Evolutionary conservation across 2,888 invertebrate genomes (phyloP).

Genomic region (Lasiommata megera): DNA sequence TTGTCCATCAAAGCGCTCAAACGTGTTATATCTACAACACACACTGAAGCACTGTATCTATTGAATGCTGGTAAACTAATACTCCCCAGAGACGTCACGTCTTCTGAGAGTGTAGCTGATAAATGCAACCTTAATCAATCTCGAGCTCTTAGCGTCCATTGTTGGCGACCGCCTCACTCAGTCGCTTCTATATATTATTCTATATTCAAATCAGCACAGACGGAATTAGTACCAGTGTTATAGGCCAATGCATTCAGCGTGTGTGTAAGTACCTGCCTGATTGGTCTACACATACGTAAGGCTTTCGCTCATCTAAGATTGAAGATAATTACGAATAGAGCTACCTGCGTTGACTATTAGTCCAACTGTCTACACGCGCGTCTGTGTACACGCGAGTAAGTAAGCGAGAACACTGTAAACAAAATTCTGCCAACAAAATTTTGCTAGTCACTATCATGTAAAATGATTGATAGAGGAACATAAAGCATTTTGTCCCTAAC

Average conservation of each 20-base stretch:
- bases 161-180: background rate
- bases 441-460: no score
- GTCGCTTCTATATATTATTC: slow-evolving; percentile 6
- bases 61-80: slow-evolving; percentile 16
- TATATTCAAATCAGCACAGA: slow-evolving; percentile 10
- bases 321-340: background rate
- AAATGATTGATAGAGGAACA: no score
- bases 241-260: slow-evolving; percentile 1
- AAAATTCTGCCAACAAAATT: no score
- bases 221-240: slow-evolving; percentile 2
- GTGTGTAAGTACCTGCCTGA: background rate
- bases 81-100: slow-evolving; percentile 3
- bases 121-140: slow-evolving; percentile 17
- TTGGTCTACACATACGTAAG: background rate
- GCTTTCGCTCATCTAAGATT: background rate
- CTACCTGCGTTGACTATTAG: no score
- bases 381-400: no score
- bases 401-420: no score
- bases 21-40: background rate
- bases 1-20: background rate
- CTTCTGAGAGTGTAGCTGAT: slow-evolving; percentile 7
- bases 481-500: no score
- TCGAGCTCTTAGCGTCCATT: slow-evolving; percentile 4
- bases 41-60: background rate
- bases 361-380: no score